Evolutionary conservation across 2,113 vertebrate species (phyloP).

Genomic region (Pleuronectes platessa): DNA sequence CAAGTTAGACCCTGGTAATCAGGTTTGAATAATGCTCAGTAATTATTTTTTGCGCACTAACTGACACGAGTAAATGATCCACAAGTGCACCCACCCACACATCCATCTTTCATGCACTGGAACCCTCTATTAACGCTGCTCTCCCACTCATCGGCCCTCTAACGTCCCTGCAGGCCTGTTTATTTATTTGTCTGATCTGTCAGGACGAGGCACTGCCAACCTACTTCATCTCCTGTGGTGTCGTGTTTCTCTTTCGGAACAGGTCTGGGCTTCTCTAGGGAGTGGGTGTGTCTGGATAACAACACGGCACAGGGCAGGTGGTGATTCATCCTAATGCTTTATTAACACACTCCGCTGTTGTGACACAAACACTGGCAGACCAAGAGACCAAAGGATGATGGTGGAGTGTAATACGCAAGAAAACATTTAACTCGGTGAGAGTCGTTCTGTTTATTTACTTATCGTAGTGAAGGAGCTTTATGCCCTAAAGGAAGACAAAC

Average conservation of each 20-base stretch:
- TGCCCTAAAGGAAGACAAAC: neutral
- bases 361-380: conserved; percentile 32
- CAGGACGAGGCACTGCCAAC: conserved; percentile 21
- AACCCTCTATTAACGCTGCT: neutral
- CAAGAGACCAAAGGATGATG: neutral
- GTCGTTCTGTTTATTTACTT: neutral
- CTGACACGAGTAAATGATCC: neutral
- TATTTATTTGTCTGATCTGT: conserved; percentile 48
- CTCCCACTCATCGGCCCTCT: conserved; percentile 12
- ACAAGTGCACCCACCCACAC: neutral
- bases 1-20: neutral
- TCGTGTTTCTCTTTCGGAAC: conserved; percentile 49
- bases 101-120: neutral
- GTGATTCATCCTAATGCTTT: conserved; percentile 64
- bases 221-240: conserved; percentile 34
- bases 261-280: conserved; percentile 63
- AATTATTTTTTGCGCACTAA: neutral
- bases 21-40: neutral
- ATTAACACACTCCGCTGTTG: conserved; percentile 41
- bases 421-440: neutral
- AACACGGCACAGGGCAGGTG: conserved; percentile 41
- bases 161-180: conserved; percentile 21
- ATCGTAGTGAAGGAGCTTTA: neutral
- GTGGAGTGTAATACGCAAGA: neutral
- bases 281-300: conserved; percentile 62